Conservation (phyloP, 2,888 invertebrate genomes). For the Papilio elwesi region DNA sequence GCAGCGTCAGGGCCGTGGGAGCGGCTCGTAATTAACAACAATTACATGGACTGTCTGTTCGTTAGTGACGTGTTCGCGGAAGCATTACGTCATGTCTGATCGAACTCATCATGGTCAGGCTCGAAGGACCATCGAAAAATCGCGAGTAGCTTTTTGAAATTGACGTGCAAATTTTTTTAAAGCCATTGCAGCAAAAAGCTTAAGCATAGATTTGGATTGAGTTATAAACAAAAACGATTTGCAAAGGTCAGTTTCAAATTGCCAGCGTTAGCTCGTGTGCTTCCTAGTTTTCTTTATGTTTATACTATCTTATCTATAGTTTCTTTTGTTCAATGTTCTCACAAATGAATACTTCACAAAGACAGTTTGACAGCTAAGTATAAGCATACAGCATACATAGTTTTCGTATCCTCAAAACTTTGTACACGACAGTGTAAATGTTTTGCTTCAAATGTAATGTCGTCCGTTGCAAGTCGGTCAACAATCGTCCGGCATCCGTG, state of each 20-base stretch:
- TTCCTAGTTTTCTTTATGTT: too few relatives aligned
- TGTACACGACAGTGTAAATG: background rate
- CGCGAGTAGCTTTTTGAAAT: too few relatives aligned
- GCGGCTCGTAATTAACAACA: constrained; percentile 44
- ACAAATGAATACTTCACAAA: background rate
- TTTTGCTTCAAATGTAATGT: constrained; percentile 4
- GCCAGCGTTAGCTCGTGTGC: too few relatives aligned
- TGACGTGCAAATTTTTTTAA: too few relatives aligned
- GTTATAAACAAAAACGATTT: too few relatives aligned
- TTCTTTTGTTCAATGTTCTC: background rate
- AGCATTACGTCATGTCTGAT: constrained; percentile 1
- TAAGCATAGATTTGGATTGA: too few relatives aligned
- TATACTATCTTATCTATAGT: too few relatives aligned
- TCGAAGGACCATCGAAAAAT: background rate
- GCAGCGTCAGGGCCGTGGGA: constrained; percentile 43
- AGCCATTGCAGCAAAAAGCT: too few relatives aligned
- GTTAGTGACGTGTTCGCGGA: constrained; percentile 23
- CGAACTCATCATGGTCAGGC: background rate
- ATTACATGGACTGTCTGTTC: constrained; percentile 35
- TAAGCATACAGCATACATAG: background rate
- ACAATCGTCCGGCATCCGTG: constrained; percentile 20
- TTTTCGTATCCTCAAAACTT: background rate
- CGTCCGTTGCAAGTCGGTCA: constrained; percentile 16
- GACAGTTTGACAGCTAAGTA: too few relatives aligned
- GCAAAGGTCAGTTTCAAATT: background rate